A percentile compares a stretch with the other conserved stretches of the same genome.
Conservation (phyloP, 1,140 invertebrate genomes). For the Anoplophora glabripennis region DNA sequence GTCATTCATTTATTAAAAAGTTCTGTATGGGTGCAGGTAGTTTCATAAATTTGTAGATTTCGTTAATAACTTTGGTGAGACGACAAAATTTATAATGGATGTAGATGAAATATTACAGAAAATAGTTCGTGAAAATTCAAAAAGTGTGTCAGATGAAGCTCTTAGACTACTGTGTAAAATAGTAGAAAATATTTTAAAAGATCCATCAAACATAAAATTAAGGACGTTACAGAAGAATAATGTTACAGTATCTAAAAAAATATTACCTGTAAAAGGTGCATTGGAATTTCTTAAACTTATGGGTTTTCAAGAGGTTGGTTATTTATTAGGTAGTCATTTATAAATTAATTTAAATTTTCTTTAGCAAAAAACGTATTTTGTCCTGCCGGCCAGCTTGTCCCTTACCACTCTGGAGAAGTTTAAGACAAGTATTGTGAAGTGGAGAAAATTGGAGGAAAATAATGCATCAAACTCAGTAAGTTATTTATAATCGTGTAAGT, state of each 20-base stretch:
- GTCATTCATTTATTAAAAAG: too few species aligned
- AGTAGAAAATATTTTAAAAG: constrained; percentile 38
- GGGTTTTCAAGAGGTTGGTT: constrained; percentile 43
- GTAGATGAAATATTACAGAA: constrained; percentile 24
- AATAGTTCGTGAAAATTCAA: constrained; percentile 14
- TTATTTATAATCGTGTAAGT: background rate
- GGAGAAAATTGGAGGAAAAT: constrained; percentile 3
- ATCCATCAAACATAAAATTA: constrained; percentile 38
- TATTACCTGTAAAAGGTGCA: constrained; percentile 36
- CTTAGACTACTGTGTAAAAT: constrained; percentile 38
- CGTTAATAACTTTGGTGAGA: too few species aligned
- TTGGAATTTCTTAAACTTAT: constrained; percentile 37
- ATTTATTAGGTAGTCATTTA: constrained; percentile 8
- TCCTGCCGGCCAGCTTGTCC: constrained; percentile 12
- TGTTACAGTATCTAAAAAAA: constrained; percentile 33
- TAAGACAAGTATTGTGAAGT: constrained; percentile 18
- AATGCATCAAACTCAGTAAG: background rate
- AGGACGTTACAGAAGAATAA: constrained; percentile 40
- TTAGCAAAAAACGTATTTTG: constrained; percentile 26
- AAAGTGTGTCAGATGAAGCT: constrained; percentile 22
- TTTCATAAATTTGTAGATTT: too few species aligned
- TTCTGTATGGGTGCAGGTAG: too few species aligned
- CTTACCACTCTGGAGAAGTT: constrained; percentile 19
- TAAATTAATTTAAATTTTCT: constrained; percentile 15
- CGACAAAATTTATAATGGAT: constrained; percentile 11